A percentile compares a stretch with the other conserved stretches of the same genome.
Conservation (phyloP, 2,113 vertebrate genomes). For the Chaenogobius annularis region DNA sequence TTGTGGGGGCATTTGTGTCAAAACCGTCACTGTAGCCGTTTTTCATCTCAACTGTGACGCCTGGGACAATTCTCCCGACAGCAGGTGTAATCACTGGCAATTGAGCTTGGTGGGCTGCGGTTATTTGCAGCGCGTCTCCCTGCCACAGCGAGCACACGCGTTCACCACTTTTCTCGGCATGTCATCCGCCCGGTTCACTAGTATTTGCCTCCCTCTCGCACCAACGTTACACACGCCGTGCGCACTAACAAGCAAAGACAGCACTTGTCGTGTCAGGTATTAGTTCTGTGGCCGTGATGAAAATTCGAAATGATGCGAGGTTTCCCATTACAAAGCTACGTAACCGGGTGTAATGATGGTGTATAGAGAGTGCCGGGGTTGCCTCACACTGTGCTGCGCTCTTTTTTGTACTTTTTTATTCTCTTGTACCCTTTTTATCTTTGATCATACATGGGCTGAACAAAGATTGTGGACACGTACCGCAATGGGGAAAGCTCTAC, state of each 20-base stretch:
- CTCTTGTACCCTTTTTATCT: constrained; percentile 16
- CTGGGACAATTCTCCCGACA: constrained; percentile 31
- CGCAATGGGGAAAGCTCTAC: not conserved
- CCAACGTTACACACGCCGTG: constrained; percentile 17
- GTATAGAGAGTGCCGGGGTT: constrained; percentile 26
- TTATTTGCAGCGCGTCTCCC: constrained; percentile 26
- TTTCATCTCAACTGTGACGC: constrained; percentile 13
- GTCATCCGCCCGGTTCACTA: constrained; percentile 21
- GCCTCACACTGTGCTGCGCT: constrained; percentile 20
- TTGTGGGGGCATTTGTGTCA: not conserved
- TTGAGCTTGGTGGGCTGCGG: constrained; percentile 31
- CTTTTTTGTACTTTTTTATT: constrained; percentile 17
- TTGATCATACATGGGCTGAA: constrained; percentile 22
- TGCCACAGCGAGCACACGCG: constrained; percentile 39
- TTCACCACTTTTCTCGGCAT: constrained; percentile 22
- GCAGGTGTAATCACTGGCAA: constrained; percentile 47
- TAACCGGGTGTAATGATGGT: constrained; percentile 37
- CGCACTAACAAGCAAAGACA: constrained; percentile 37
- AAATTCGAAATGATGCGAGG: constrained; percentile 26
- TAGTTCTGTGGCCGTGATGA: constrained; percentile 32
- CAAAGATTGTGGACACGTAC: not conserved
- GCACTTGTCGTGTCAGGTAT: constrained; percentile 39
- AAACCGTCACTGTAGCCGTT: not conserved
- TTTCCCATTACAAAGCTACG: constrained; percentile 20
- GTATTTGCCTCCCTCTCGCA: constrained; percentile 29